Conservation (phyloP, 2,888 invertebrate genomes). For the Napeogenes inachia region DNA sequence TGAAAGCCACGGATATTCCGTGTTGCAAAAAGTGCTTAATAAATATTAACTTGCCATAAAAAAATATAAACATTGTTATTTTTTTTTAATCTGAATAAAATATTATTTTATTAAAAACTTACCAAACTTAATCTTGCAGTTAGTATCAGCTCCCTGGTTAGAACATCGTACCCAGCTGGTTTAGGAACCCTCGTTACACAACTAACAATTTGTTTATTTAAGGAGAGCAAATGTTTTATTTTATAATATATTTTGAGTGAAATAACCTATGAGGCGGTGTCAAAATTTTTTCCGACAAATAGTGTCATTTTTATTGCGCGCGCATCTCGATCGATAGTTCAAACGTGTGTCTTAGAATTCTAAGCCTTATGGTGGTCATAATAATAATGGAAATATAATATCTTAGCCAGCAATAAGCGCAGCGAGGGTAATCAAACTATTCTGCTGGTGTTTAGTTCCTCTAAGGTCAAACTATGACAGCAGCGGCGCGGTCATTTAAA, state of each 20-base stretch:
- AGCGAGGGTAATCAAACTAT: no score
- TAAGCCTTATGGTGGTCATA: slow-evolving; percentile 7
- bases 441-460: no score
- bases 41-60: no score
- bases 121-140: slow-evolving; percentile 18
- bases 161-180: slow-evolving; percentile 20
- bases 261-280: slow-evolving; percentile 45
- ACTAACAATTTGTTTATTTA: neutral
- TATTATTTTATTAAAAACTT: slow-evolving; percentile 11
- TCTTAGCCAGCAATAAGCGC: no score
- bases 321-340: slow-evolving; percentile 59
- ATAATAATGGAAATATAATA: no score
- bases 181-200: slow-evolving; percentile 6
- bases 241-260: slow-evolving; percentile 22
- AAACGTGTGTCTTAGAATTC: slow-evolving; percentile 11
- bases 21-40: no score
- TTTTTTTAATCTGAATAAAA: neutral
- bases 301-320: slow-evolving; percentile 57
- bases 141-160: slow-evolving; percentile 8
- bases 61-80: neutral
- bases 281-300: slow-evolving; percentile 49
- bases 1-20: no score
- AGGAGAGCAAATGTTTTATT: slow-evolving; percentile 18
- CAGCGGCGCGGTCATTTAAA: no score
- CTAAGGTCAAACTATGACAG: no score